A percentile compares a stretch with the other conserved stretches of the same genome.
Evolutionary conservation across 2,888 invertebrate genomes (phyloP).

Genomic region (Zhuqinia jingwanae): DNA sequence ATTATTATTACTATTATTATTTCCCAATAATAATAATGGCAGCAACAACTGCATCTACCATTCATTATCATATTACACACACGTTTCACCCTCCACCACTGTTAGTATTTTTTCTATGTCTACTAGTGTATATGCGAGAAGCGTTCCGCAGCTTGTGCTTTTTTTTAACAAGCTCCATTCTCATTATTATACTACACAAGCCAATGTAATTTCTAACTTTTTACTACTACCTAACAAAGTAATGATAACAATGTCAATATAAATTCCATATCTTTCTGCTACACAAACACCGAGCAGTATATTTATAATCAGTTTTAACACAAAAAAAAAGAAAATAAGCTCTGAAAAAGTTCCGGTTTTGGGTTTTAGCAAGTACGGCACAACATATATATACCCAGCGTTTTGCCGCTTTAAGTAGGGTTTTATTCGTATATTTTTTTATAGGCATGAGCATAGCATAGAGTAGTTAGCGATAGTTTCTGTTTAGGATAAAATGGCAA

Average conservation of each 20-base stretch:
- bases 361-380: neutral
- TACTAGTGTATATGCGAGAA: too few species aligned
- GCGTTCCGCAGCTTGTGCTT: too few species aligned
- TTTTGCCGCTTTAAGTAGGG: neutral
- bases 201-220: constrained; percentile 61
- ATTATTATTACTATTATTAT: too few species aligned
- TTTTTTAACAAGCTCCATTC: constrained; percentile 58
- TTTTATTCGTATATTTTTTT: too few species aligned
- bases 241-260: constrained; percentile 64
- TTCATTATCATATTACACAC: too few species aligned
- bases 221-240: constrained; percentile 37
- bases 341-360: neutral
- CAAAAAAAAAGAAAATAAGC: neutral
- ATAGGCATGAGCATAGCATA: neutral
- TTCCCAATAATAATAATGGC: too few species aligned
- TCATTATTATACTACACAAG: constrained; percentile 53
- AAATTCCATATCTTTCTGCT: constrained; percentile 17
- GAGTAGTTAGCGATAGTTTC: neutral
- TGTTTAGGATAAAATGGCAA: neutral
- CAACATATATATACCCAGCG: too few species aligned
- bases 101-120: too few species aligned
- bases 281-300: neutral
- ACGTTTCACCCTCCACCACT: too few species aligned
- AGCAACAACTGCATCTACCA: too few species aligned
- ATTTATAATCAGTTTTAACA: constrained; percentile 53